Percentiles rank a stretch among this genome's conserved stretches.
phyloP scores from a whole-genome alignment of 2,113 vertebrate species.

The Prionailurus viverrinus region DNA sequence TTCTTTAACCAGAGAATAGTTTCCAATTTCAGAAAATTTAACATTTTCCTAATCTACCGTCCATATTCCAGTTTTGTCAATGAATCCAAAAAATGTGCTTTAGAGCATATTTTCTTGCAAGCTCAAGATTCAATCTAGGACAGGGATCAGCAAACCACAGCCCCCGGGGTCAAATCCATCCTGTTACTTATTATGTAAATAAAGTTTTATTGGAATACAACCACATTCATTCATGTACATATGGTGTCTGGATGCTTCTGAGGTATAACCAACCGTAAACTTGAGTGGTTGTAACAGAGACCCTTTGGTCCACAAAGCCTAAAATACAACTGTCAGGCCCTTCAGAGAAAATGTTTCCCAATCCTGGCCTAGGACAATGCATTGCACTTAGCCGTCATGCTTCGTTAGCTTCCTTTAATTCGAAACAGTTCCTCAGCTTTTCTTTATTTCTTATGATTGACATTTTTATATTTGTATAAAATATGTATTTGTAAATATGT shows the following conservation, averaged over 20 bases:
- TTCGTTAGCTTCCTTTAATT: conserved; percentile 1
- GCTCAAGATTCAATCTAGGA: neutral
- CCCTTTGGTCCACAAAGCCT: neutral
- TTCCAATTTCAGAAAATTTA: conserved; percentile 49
- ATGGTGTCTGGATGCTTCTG: neutral
- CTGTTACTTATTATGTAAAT: neutral
- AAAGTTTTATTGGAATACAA: neutral
- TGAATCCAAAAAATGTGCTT: neutral
- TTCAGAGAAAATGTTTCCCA: conserved; percentile 13
- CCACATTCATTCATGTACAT: neutral
- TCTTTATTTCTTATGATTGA: conserved; percentile 1
- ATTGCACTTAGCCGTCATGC: neutral
- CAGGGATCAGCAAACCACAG: neutral
- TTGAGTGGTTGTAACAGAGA: neutral
- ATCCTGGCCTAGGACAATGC: neutral
- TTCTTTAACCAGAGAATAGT: conserved; percentile 9
- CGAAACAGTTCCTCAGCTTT: conserved; percentile 24
- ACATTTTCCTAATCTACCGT: neutral
- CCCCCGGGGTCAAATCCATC: neutral
- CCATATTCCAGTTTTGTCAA: conserved; percentile 25
- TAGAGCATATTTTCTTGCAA: neutral
- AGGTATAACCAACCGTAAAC: neutral
- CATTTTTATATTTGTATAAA: neutral
- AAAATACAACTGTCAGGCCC: neutral
- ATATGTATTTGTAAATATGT: neutral